These are phyloP conservation scores for Manis crassicaudata DNA, from an alignment of 2,797 vertebrate genomes.

Conservation along the genomic window DNA sequence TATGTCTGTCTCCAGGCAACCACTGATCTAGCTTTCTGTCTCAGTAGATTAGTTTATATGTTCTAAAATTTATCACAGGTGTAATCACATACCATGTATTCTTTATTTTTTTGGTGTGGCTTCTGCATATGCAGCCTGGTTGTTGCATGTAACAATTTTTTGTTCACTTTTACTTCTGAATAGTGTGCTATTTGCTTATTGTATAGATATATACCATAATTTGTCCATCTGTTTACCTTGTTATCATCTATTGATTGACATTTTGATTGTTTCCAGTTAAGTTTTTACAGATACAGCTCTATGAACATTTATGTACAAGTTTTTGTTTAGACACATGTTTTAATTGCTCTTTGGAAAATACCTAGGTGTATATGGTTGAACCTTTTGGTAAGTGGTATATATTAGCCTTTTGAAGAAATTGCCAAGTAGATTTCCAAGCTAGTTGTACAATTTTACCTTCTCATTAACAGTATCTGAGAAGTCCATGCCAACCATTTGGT, in stretches of 20 bases:
- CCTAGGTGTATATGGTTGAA: neutral
- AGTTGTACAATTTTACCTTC: neutral
- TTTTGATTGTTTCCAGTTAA: neutral
- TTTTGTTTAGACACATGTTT: neutral
- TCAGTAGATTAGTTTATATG: neutral
- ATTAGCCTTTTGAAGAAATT: neutral
- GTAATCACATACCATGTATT: neutral
- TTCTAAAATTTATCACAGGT: neutral
- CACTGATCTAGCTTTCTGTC: neutral
- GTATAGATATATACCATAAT: neutral
- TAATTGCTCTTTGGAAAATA: neutral
- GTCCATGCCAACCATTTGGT: neutral
- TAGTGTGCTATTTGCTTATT: neutral
- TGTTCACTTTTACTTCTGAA: neutral
- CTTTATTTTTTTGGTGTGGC: neutral
- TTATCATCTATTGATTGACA: neutral
- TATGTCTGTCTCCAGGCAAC: neutral
- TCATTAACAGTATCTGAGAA: neutral
- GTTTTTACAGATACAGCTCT: neutral
- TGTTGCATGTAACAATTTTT: neutral
- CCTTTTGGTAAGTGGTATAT: neutral
- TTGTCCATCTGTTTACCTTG: neutral
- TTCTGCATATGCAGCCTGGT: neutral
- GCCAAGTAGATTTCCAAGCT: neutral
- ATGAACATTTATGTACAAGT: neutral